phyloP scores from a whole-genome alignment of 2,113 vertebrate species.

The Pterocles orientalis region DNA sequence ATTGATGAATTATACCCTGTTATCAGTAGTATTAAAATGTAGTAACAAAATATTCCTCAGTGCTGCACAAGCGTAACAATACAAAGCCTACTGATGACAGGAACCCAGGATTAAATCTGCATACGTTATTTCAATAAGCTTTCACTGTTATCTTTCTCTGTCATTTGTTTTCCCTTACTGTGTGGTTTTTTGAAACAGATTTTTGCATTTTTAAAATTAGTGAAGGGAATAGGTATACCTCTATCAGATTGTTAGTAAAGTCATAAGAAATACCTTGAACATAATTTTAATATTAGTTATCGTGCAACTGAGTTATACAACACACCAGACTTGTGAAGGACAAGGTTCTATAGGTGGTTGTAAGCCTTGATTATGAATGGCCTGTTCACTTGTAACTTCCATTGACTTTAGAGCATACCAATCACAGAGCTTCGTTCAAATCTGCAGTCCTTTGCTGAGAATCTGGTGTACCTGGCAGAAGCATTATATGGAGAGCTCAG shows the following conservation, averaged over 20 bases:
- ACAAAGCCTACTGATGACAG: not conserved
- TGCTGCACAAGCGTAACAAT: not conserved
- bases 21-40: not conserved
- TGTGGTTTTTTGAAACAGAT: not conserved
- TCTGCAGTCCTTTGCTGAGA: not conserved
- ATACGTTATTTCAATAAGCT: not conserved
- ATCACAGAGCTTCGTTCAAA: not conserved
- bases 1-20: not conserved
- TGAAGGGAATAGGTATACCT: not conserved
- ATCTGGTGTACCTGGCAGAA: not conserved
- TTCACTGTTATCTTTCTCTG: not conserved
- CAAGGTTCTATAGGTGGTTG: not conserved
- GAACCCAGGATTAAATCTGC: not conserved
- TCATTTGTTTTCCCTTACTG: not conserved
- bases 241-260: not conserved
- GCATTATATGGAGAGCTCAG: not conserved
- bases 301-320: not conserved
- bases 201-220: not conserved
- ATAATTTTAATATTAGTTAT: no score
- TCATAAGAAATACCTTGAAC: not conserved
- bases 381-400: not conserved
- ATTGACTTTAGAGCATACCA: not conserved
- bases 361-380: not conserved
- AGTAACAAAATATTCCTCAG: not conserved
- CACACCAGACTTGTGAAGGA: not conserved